phyloP scores from a whole-genome alignment of 2,888 invertebrate species.

The Muschampia plurimacula region DNA sequence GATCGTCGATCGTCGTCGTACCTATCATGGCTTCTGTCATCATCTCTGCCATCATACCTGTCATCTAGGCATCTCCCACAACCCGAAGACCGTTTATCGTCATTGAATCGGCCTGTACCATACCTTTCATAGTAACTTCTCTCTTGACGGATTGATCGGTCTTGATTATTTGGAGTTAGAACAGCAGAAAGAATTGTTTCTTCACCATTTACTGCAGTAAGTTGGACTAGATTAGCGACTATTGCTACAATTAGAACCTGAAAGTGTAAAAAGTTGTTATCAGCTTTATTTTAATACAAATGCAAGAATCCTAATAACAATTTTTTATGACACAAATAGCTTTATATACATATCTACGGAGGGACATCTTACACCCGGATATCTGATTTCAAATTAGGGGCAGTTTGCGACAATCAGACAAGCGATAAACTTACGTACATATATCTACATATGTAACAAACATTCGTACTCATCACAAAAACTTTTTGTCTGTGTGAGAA shows the following conservation, averaged over 20 bases:
- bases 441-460: no score
- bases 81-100: slow-evolving; percentile 62
- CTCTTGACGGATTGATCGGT: slow-evolving; percentile 61
- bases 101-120: slow-evolving; percentile 60
- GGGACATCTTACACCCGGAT: not conserved
- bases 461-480: no score
- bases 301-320: no score
- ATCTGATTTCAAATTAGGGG: not conserved
- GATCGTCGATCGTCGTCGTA: slow-evolving; percentile 53
- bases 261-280: slow-evolving; percentile 44
- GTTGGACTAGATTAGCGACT: slow-evolving; percentile 48
- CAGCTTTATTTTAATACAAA: no score
- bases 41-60: slow-evolving; percentile 62
- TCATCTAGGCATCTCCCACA: slow-evolving; percentile 67
- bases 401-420: not conserved
- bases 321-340: no score
- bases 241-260: slow-evolving; percentile 58
- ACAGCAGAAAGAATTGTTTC: slow-evolving; percentile 66
- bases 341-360: no score
- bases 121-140: slow-evolving; percentile 75
- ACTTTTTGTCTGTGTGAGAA: no score
- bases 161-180: slow-evolving; percentile 52
- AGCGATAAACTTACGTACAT: no score
- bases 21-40: slow-evolving; percentile 56
- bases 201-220: slow-evolving; percentile 53